These are phyloP conservation scores for Heliornis fulica DNA, from an alignment of 2,113 vertebrate genomes.

Conservation along the genomic window DNA sequence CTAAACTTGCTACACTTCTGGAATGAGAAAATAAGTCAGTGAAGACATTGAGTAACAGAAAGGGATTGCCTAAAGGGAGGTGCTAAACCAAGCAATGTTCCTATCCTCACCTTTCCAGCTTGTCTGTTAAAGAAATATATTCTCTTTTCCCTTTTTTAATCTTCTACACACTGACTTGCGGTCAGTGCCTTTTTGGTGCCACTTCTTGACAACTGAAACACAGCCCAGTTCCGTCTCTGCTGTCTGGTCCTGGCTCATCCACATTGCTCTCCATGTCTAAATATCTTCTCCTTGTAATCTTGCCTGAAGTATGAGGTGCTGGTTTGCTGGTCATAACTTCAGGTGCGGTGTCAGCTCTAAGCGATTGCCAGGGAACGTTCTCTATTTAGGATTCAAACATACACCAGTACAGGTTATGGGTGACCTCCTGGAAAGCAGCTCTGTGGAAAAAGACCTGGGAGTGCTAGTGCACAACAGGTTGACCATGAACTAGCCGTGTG, in stretches of 20 bases:
- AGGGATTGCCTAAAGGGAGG: neutral
- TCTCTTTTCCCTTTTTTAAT: neutral
- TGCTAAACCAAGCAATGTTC: neutral
- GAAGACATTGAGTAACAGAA: neutral
- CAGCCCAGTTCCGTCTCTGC: neutral
- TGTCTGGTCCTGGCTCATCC: neutral
- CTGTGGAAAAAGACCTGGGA: too few relatives aligned
- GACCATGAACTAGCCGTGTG: too few relatives aligned
- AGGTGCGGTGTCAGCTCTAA: neutral
- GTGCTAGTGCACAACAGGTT: too few relatives aligned
- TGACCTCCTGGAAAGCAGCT: too few relatives aligned
- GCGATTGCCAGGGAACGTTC: neutral
- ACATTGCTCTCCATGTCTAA: neutral
- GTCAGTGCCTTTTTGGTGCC: neutral
- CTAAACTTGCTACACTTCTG: neutral
- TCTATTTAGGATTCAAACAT: neutral
- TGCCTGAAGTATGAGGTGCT: neutral
- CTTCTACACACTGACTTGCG: neutral
- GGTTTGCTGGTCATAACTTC: neutral
- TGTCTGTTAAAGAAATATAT: neutral
- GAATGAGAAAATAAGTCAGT: neutral
- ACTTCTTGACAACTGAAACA: neutral
- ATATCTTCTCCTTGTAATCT: neutral
- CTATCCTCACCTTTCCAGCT: neutral
- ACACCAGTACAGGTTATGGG: too few relatives aligned